Evolutionary conservation across 1,140 invertebrate species (phyloP).

Genomic region (Globodera ellingtonae): DNA sequence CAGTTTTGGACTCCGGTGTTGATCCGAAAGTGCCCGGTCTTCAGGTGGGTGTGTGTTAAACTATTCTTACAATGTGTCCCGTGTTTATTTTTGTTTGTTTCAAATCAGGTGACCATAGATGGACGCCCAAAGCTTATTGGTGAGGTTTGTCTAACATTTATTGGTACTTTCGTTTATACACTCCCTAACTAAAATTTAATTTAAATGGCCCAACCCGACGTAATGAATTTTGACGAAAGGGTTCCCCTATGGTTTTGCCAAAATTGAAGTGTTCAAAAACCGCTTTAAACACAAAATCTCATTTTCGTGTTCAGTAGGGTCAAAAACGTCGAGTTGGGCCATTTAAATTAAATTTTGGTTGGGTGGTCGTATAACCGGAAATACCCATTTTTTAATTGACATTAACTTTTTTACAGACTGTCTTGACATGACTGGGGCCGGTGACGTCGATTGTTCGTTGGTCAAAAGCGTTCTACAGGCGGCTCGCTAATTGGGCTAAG

Average conservation of each 20-base stretch:
- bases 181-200: too few species aligned
- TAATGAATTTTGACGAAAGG: neutral
- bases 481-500: constrained; percentile 81
- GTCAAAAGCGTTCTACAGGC: constrained; percentile 73
- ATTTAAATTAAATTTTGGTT: too few species aligned
- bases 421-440: constrained; percentile 90
- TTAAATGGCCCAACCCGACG: too few species aligned
- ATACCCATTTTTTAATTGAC: too few species aligned
- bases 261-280: too few species aligned
- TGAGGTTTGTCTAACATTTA: neutral
- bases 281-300: neutral
- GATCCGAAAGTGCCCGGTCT: constrained; percentile 91
- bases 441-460: constrained; percentile 86
- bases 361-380: too few species aligned
- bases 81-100: too few species aligned
- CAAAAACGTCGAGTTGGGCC: too few species aligned
- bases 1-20: constrained; percentile 94
- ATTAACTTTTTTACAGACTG: constrained; percentile 69
- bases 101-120: constrained; percentile 77
- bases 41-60: constrained; percentile 73
- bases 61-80: constrained; percentile 48
- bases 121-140: constrained; percentile 88
- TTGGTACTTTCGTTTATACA: too few species aligned
- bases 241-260: neutral
- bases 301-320: neutral